Conservation (phyloP, 2,797 vertebrate genomes). For the Micromesistius poutassou region DNA sequence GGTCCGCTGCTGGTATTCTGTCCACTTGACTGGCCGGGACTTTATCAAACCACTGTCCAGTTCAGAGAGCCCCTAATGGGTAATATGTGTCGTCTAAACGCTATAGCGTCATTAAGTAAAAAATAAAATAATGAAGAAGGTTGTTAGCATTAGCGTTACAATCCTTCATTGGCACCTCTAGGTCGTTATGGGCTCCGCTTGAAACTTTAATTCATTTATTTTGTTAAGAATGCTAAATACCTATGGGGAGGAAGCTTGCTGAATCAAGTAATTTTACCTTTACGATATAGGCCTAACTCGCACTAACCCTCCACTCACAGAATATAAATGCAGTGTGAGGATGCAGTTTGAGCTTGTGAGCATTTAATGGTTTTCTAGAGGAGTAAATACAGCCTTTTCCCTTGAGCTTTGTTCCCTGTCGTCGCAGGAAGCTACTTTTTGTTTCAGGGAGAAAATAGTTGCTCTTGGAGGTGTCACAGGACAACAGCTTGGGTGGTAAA, state of each 20-base stretch:
- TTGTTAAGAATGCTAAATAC: not conserved
- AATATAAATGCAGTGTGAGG: not conserved
- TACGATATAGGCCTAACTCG: not conserved
- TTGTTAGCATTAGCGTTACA: not conserved
- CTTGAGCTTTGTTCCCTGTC: not conserved
- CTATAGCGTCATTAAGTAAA: not conserved
- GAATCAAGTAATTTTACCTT: not conserved
- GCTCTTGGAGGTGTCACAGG: not conserved
- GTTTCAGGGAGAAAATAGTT: not conserved
- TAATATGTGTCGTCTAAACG: not conserved
- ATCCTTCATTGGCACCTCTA: not conserved
- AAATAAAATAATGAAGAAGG: not conserved
- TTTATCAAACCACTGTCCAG: not conserved
- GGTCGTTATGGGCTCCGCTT: not conserved
- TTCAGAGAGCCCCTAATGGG: conserved; percentile 27
- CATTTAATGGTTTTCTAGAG: not conserved
- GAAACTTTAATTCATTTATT: not conserved
- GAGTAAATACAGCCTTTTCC: not conserved
- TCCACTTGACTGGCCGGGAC: conserved; percentile 34
- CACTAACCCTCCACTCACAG: not conserved
- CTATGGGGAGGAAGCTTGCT: not conserved
- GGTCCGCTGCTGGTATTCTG: conserved; percentile 36
- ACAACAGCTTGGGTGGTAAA: not conserved
- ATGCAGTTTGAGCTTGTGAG: not conserved
- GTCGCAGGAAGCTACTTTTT: not conserved